Percentiles rank a stretch among this genome's conserved stretches.
Evolutionary conservation across 2,113 vertebrate genomes (phyloP).

Genomic region (Tragelaphus scriptus): DNA sequence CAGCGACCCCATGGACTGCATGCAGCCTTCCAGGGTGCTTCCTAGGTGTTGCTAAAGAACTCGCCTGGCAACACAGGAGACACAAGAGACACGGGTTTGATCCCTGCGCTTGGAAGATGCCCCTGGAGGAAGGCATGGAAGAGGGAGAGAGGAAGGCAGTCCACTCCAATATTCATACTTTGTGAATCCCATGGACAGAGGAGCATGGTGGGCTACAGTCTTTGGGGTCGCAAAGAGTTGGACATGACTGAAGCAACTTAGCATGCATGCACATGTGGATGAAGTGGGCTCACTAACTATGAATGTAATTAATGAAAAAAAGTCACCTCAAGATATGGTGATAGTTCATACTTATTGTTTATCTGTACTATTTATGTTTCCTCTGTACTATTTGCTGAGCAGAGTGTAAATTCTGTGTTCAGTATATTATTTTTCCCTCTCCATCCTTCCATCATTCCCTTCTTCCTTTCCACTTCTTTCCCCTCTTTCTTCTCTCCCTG

Average conservation of each 20-base stretch:
- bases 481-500: neutral
- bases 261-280: neutral
- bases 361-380: neutral
- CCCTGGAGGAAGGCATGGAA: too few species aligned
- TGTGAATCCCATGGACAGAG: too few species aligned
- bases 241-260: neutral
- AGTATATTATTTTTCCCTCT: neutral
- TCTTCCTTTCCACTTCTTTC: neutral
- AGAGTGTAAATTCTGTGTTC: neutral
- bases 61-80: neutral
- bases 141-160: too few species aligned
- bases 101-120: neutral
- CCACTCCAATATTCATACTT: too few species aligned
- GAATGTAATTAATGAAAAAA: neutral
- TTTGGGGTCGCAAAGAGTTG: neutral
- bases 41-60: neutral
- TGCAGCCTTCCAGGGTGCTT: neutral
- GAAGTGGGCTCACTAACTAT: neutral
- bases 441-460: neutral
- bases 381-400: neutral
- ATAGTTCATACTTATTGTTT: neutral
- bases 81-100: accelerated
- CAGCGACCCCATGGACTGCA: too few species aligned
- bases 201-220: neutral
- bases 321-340: neutral